Percentiles rank a stretch among this genome's conserved stretches.
Conservation (phyloP, 2,113 vertebrate species). For the Morone chrysops region DNA sequence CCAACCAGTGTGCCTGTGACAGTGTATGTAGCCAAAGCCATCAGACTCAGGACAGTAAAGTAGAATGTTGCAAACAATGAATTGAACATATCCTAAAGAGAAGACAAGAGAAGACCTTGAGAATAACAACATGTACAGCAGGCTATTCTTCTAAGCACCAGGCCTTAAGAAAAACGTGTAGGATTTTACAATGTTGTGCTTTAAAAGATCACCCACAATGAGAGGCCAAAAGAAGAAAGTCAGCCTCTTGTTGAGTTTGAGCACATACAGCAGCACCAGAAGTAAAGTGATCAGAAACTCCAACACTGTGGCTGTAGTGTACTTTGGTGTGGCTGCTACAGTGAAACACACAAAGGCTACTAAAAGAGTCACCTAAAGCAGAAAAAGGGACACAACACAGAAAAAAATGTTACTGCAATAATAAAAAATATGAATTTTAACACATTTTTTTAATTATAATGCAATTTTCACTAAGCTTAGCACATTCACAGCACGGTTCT, state of each 20-base stretch:
- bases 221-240: constrained; percentile 88
- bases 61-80: constrained; percentile 84
- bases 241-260: constrained; percentile 83
- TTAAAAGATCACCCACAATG: constrained; percentile 81
- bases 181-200: background rate
- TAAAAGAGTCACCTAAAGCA: constrained; percentile 77
- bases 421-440: background rate
- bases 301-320: constrained; percentile 77
- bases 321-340: constrained; percentile 62
- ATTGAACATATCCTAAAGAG: constrained; percentile 88
- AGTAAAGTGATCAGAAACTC: constrained; percentile 80
- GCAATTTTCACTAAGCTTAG: too few relatives aligned
- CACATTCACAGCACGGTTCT: too few relatives aligned
- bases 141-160: background rate
- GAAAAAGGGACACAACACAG: background rate
- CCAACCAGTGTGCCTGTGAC: constrained; percentile 77
- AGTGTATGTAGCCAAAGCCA: constrained; percentile 79
- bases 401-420: background rate
- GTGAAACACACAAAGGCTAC: constrained; percentile 81
- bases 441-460: too few relatives aligned
- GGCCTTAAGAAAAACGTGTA: background rate
- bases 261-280: constrained; percentile 84
- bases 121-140: background rate
- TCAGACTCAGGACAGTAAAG: constrained; percentile 82
- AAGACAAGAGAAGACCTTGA: constrained; percentile 45